Evolutionary conservation across 2,888 invertebrate species (phyloP).

Genomic region (Trypoxylon attenuatum): DNA sequence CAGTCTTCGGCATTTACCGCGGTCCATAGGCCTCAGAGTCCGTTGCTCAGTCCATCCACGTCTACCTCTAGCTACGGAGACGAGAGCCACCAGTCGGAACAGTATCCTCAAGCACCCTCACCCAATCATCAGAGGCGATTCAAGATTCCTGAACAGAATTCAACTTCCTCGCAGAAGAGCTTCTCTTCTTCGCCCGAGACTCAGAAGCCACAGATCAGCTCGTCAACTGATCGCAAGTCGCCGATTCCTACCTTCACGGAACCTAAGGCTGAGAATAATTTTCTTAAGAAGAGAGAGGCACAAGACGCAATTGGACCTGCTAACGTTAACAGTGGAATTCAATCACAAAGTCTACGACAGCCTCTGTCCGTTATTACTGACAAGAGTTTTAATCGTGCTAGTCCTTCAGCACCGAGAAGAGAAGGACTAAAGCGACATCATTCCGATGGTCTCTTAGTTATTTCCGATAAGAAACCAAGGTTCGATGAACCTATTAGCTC

Average conservation of each 20-base stretch:
- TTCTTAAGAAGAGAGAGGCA: constrained; percentile 13
- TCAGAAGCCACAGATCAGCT: constrained; percentile 70
- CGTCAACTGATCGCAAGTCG: constrained; percentile 66
- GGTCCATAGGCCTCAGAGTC: constrained; percentile 78
- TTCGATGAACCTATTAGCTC: constrained; percentile 64
- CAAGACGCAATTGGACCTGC: constrained; percentile 8
- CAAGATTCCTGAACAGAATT: constrained; percentile 66
- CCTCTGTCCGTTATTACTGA: constrained; percentile 72
- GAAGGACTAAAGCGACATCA: constrained; percentile 64
- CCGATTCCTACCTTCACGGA: constrained; percentile 56
- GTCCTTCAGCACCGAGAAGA: constrained; percentile 42
- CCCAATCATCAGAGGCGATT: constrained; percentile 57
- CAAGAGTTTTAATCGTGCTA: constrained; percentile 64
- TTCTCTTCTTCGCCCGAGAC: constrained; percentile 68
- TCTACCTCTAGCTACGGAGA: constrained; percentile 81
- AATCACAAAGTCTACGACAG: constrained; percentile 57
- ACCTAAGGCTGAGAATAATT: constrained; percentile 42
- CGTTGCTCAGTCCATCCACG: constrained; percentile 83
- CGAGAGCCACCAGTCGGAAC: constrained; percentile 74
- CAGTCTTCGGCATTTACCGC: constrained; percentile 73
- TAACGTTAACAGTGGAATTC: constrained; percentile 17
- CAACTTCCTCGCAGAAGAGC: constrained; percentile 61
- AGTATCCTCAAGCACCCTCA: constrained; percentile 50
- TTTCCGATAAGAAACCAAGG: constrained; percentile 67
- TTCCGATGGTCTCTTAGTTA: constrained; percentile 66